Evolutionary conservation across 2,113 vertebrate species (phyloP).

Genomic region (Recurvirostra avosetta): DNA sequence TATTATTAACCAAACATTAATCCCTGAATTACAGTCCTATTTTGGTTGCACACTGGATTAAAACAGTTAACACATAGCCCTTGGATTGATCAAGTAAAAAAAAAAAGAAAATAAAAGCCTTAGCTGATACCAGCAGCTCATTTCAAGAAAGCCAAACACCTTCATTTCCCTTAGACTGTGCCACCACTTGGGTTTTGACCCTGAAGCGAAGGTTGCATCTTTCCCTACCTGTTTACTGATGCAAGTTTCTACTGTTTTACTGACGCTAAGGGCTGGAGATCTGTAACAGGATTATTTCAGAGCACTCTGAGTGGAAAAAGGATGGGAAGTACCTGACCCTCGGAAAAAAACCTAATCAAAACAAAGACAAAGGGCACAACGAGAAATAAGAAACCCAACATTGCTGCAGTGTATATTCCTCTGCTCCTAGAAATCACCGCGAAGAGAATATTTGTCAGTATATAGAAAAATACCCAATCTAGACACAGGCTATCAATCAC

Average conservation of each 20-base stretch:
- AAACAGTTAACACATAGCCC: background rate
- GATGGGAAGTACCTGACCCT: conserved; percentile 13
- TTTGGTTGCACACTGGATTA: background rate
- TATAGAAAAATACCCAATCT: conserved; percentile 65
- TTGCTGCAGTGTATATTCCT: background rate
- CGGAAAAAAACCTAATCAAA: background rate
- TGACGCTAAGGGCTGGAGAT: background rate
- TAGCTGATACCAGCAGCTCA: background rate
- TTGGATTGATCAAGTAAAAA: background rate
- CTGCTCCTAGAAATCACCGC: conserved; percentile 23
- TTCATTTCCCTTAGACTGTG: background rate
- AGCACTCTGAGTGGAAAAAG: background rate
- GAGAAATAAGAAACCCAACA: background rate
- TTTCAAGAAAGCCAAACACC: background rate
- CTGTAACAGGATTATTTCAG: conserved; percentile 30
- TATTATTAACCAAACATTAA: background rate
- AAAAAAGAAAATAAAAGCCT: background rate
- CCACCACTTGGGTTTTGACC: conserved; percentile 10
- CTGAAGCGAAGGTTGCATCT: background rate
- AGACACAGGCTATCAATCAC: conserved; percentile 66
- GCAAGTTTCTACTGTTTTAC: conserved; percentile 4
- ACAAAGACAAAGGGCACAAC: background rate
- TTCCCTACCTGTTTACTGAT: background rate
- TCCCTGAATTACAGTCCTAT: background rate
- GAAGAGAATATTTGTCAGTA: conserved; percentile 48